These are phyloP conservation scores for Dendropsophus ebraccatus DNA, from an alignment of 2,113 vertebrate species.

Conservation along the genomic window DNA sequence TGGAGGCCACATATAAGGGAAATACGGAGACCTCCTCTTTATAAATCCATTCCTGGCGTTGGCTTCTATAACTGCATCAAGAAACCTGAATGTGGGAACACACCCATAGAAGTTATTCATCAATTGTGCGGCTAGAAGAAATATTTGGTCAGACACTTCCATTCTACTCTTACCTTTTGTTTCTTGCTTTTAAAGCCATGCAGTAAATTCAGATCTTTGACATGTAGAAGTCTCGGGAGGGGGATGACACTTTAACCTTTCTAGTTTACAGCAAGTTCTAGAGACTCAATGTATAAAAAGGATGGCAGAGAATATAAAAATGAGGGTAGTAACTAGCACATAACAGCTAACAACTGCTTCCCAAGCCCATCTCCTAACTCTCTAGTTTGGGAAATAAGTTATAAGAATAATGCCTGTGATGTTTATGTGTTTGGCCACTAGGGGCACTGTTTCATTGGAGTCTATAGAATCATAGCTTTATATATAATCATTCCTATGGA, in stretches of 20 bases:
- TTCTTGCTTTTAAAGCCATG: conserved; percentile 4
- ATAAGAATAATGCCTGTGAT: not conserved
- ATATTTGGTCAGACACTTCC: conserved; percentile 14
- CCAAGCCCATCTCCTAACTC: not conserved
- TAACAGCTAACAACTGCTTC: not conserved
- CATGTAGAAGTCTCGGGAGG: conserved; percentile 17
- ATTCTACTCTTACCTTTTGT: conserved; percentile 28
- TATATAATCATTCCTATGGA: too few relatives aligned
- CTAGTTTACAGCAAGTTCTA: not conserved
- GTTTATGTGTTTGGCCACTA: not conserved
- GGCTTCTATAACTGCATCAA: too few relatives aligned
- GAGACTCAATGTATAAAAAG: not conserved
- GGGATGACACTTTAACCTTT: conserved; percentile 27
- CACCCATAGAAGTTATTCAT: not conserved
- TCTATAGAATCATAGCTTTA: not conserved
- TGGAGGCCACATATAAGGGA: too few relatives aligned
- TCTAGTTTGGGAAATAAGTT: not conserved
- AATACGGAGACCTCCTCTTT: too few relatives aligned
- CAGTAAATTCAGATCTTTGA: not conserved
- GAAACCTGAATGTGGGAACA: too few relatives aligned
- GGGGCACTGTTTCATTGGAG: not conserved
- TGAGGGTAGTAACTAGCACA: not conserved
- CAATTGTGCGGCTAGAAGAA: conserved; percentile 26
- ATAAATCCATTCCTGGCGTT: too few relatives aligned
- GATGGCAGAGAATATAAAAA: not conserved